A percentile compares a stretch with the other conserved stretches of the same genome.
Evolutionary conservation across 2,113 vertebrate genomes (phyloP).

Genomic region (Lepus europaeus): DNA sequence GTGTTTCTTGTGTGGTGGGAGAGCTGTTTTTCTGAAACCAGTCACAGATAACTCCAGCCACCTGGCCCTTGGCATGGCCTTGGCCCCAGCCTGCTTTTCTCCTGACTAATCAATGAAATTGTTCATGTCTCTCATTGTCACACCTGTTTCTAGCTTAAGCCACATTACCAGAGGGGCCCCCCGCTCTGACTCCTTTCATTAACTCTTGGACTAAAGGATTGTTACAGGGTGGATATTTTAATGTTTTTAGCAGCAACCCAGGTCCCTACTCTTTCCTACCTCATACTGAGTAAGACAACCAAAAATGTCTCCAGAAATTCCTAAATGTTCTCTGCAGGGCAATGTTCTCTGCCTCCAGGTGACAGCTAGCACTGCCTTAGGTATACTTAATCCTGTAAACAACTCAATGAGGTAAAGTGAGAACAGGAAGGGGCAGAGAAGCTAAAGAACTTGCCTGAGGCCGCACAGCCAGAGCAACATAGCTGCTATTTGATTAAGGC

Average conservation of each 20-base stretch:
- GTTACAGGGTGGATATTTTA: background rate
- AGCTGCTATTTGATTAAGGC: background rate
- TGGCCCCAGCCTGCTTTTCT: no score
- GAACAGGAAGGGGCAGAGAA: background rate
- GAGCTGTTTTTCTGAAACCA: no score
- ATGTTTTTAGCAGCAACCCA: slow-evolving; percentile 12
- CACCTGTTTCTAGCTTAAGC: no score
- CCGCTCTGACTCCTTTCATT: no score
- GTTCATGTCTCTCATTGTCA: no score
- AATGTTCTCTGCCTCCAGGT: background rate
- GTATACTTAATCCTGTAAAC: slow-evolving; percentile 11
- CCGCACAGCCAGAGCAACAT: background rate
- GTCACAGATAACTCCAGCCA: no score
- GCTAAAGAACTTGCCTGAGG: background rate
- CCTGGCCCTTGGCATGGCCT: no score
- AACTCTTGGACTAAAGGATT: background rate
- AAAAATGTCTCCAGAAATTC: slow-evolving; percentile 51
- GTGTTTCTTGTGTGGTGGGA: no score
- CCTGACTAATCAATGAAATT: no score
- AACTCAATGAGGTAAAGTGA: background rate
- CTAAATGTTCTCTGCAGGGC: background rate
- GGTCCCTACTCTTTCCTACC: background rate
- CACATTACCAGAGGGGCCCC: no score
- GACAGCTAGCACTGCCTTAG: background rate
- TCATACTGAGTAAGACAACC: background rate